Conservation (phyloP, 2,113 vertebrate species). For the Burhinus oedicnemus region DNA sequence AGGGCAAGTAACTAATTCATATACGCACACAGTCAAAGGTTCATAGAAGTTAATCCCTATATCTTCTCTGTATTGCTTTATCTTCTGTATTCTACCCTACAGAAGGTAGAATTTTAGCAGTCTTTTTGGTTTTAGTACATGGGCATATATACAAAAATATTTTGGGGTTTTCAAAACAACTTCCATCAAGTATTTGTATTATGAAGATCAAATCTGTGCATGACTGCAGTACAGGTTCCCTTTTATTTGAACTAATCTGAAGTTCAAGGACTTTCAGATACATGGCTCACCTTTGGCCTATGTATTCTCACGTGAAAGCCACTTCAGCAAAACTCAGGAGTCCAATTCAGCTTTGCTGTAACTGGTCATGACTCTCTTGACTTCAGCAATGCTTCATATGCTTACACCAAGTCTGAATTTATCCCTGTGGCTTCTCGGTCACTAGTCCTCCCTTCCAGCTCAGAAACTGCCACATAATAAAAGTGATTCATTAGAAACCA, state of each 20-base stretch:
- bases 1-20: neutral
- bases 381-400: conserved; percentile 60
- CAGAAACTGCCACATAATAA: conserved; percentile 68
- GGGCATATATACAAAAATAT: neutral
- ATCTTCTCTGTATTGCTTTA: neutral
- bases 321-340: conserved; percentile 61
- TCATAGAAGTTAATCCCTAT: neutral
- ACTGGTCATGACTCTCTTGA: conserved; percentile 60
- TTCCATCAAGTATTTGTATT: neutral
- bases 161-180: neutral
- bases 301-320: conserved; percentile 38
- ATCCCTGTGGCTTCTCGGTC: conserved; percentile 68
- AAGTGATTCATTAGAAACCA: conserved; percentile 78
- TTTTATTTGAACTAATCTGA: conserved; percentile 28
- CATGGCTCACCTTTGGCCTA: conserved; percentile 38
- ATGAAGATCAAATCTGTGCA: neutral
- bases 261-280: conserved; percentile 50
- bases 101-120: neutral
- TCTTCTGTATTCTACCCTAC: neutral
- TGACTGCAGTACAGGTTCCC: neutral
- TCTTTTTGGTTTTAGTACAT: neutral
- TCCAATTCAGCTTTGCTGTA: conserved; percentile 58
- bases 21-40: neutral
- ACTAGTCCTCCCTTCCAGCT: conserved; percentile 67
- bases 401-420: conserved; percentile 55